A percentile compares a stretch with the other conserved stretches of the same genome.
Conservation (phyloP, 2,797 vertebrate genomes). For the Onychomys arenicola region DNA sequence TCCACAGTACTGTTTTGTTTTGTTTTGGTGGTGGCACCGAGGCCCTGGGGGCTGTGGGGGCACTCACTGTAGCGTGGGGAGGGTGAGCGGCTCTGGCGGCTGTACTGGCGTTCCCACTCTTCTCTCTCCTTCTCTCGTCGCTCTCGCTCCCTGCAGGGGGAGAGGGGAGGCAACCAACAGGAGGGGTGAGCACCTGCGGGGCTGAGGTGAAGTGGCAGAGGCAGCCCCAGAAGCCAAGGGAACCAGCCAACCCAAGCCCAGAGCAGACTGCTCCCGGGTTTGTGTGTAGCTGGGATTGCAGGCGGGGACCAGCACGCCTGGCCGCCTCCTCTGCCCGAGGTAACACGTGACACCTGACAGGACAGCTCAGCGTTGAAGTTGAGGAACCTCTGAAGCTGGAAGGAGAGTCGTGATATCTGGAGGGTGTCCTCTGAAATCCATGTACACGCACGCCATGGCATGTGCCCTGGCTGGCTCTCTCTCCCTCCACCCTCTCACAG, state of each 20-base stretch:
- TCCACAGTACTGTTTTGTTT: neutral
- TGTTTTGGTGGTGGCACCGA: neutral
- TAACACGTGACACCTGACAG: no score
- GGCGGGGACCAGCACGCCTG: no score
- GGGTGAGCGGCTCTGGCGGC: constrained; percentile 93
- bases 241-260: no score
- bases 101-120: constrained; percentile 95
- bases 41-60: no score
- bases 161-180: neutral
- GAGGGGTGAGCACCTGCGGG: neutral
- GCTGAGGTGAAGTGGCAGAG: rapidly evolving
- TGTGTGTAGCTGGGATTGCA: neutral
- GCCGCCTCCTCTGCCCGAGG: neutral
- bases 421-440: neutral
- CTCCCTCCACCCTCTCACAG: no score
- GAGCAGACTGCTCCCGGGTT: neutral
- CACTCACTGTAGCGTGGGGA: constrained; percentile 90
- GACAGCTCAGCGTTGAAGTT: neutral
- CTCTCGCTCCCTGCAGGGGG: constrained; percentile 91
- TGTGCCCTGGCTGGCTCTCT: neutral
- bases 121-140: constrained; percentile 94
- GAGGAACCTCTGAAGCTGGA: no score
- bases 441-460: no score
- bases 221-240: neutral
- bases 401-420: neutral